These are phyloP conservation scores for Nibea coibor DNA, from an alignment of 2,113 vertebrate species.

Conservation along the genomic window DNA sequence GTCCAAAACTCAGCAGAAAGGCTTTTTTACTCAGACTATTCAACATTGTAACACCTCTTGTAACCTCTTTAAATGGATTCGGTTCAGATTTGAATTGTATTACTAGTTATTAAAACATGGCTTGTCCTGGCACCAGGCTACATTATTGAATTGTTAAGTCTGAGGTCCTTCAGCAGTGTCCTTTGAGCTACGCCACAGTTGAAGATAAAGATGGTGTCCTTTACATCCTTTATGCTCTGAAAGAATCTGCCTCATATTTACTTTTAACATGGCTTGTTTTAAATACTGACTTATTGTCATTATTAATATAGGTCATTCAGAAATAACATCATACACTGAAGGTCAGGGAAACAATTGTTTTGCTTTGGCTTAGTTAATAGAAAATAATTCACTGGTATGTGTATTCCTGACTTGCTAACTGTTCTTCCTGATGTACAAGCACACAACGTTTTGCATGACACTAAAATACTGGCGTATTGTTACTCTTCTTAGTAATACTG, in stretches of 20 bases:
- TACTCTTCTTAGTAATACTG: neutral
- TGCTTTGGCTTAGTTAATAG: neutral
- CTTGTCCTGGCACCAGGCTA: neutral
- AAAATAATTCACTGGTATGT: no score
- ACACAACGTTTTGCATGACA: neutral
- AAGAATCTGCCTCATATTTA: neutral
- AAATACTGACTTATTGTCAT: no score
- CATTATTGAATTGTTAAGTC: neutral
- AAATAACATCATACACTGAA: neutral
- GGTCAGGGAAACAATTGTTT: neutral
- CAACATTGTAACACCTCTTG: neutral
- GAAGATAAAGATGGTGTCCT: neutral
- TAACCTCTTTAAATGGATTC: neutral
- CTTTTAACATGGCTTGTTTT: neutral
- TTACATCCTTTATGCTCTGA: neutral
- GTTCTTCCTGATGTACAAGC: neutral
- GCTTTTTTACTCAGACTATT: neutral
- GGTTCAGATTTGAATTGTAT: neutral
- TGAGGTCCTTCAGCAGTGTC: neutral
- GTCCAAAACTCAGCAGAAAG: neutral
- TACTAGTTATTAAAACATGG: no score
- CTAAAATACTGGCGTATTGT: neutral
- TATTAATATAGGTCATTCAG: neutral
- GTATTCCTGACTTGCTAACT: neutral
- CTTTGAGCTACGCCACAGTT: neutral